Percentiles rank a stretch among this genome's conserved stretches.
phyloP scores from a whole-genome alignment of 2,888 invertebrate genomes.

The Synanthedon formicaeformis region DNA sequence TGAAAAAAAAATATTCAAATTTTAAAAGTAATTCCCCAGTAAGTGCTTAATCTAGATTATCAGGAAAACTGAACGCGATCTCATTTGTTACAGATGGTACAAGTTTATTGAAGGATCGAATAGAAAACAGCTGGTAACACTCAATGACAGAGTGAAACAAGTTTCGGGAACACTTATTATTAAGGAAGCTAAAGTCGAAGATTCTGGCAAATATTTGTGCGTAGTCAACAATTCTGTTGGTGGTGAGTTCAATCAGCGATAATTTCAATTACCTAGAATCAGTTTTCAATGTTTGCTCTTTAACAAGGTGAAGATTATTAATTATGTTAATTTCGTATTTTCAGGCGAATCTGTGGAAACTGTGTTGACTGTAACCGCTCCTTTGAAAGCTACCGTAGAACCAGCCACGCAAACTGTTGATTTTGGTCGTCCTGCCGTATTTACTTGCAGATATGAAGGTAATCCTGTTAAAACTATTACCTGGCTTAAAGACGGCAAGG shows the following conservation, averaged over 20 bases:
- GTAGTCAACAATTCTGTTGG: slow-evolving; percentile 96
- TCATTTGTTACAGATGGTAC: slow-evolving; percentile 88
- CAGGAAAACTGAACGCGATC: slow-evolving; percentile 32
- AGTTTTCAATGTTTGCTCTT: neutral
- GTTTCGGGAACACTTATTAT: slow-evolving; percentile 95
- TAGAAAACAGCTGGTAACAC: slow-evolving; percentile 87
- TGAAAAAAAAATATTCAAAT: neutral
- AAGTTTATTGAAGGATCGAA: slow-evolving; percentile 91
- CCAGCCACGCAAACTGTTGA: slow-evolving; percentile 93
- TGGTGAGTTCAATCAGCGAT: slow-evolving; percentile 35
- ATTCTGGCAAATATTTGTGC: slow-evolving; percentile 94
- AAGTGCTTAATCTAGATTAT: neutral
- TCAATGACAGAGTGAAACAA: slow-evolving; percentile 91
- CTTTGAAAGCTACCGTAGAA: slow-evolving; percentile 87
- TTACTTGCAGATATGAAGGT: slow-evolving; percentile 90
- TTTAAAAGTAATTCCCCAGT: neutral
- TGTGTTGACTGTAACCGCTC: slow-evolving; percentile 91
- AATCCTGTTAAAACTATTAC: slow-evolving; percentile 92
- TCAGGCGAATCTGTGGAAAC: slow-evolving; percentile 92
- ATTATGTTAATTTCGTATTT: slow-evolving; percentile 28
- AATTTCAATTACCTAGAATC: neutral
- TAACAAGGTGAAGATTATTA: neutral
- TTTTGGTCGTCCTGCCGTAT: slow-evolving; percentile 91
- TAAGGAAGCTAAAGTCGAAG: slow-evolving; percentile 89
- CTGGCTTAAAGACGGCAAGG: slow-evolving; percentile 94